Evolutionary conservation across 1,140 invertebrate species (phyloP).

Genomic region (Lineus longissimus): DNA sequence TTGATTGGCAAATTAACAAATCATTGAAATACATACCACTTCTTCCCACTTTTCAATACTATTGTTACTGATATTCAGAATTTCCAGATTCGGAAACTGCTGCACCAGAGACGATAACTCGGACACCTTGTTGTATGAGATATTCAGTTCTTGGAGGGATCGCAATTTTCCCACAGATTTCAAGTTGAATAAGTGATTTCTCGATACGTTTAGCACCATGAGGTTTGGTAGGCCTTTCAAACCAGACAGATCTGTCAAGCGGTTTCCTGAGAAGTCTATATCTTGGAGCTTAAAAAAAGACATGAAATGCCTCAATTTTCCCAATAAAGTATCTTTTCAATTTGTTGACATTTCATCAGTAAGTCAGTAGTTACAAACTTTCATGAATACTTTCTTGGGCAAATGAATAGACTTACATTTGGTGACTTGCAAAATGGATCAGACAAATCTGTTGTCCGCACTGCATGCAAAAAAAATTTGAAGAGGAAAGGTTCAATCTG

Average conservation of each 20-base stretch:
- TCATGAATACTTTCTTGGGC: too few species aligned
- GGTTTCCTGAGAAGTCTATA: slow-evolving; percentile 41
- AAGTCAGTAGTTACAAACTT: too few species aligned
- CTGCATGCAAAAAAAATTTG: too few species aligned
- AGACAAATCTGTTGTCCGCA: too few species aligned
- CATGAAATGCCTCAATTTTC: background rate
- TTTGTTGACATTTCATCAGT: too few species aligned
- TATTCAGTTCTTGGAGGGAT: slow-evolving; percentile 34
- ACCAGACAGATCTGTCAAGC: slow-evolving; percentile 39
- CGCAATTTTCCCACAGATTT: slow-evolving; percentile 35
- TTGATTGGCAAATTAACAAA: too few species aligned
- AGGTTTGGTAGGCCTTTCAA: slow-evolving; percentile 33
- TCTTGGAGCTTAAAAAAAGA: slow-evolving; percentile 31
- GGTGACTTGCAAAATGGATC: too few species aligned
- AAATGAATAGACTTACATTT: too few species aligned
- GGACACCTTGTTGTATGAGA: slow-evolving; percentile 27
- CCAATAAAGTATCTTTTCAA: too few species aligned
- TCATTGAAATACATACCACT: slow-evolving; percentile 23
- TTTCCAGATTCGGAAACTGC: slow-evolving; percentile 27
- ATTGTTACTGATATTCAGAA: slow-evolving; percentile 29
- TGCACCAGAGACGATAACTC: slow-evolving; percentile 17
- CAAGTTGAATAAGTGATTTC: slow-evolving; percentile 35
- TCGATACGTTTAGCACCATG: slow-evolving; percentile 72
- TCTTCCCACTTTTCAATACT: slow-evolving; percentile 27
- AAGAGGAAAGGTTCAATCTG: too few species aligned